These are phyloP conservation scores for Heliopora coerulea DNA, from an alignment of 92 coral and sea anemone species.

Conservation along the genomic window DNA sequence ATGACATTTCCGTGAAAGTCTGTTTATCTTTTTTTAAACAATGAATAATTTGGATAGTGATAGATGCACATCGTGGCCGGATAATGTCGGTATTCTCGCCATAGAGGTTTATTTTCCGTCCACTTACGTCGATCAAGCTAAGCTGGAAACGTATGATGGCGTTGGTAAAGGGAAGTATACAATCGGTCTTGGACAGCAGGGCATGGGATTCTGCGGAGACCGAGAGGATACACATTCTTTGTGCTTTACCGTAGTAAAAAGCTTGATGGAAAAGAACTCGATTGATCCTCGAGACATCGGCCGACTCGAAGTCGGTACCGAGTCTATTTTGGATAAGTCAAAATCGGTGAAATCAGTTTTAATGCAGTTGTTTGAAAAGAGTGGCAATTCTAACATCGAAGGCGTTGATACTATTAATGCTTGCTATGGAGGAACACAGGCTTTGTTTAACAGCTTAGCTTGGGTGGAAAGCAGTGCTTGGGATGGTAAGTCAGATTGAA, in stretches of 20 bases:
- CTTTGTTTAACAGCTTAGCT: slow-evolving; percentile 80
- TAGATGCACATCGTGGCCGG: slow-evolving; percentile 62
- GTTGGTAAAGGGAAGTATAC: slow-evolving; percentile 96
- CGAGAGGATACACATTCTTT: slow-evolving; percentile 93
- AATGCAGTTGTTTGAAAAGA: slow-evolving; percentile 86
- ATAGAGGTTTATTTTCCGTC: slow-evolving; percentile 91
- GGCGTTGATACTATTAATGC: slow-evolving; percentile 94
- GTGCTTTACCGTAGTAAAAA: slow-evolving; percentile 82
- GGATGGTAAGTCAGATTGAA: slow-evolving; percentile 72
- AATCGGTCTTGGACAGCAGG: slow-evolving; percentile 87
- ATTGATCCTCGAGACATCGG: slow-evolving; percentile 76
- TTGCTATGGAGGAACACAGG: slow-evolving; percentile 97
- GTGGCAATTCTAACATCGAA: slow-evolving; percentile 85
- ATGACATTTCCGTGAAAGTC: too few species aligned
- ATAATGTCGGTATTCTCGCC: slow-evolving; percentile 86
- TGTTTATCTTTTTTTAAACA: too few species aligned
- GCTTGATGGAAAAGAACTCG: slow-evolving; percentile 74
- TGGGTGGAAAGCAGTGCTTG: slow-evolving; percentile 99
- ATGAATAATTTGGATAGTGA: not conserved
- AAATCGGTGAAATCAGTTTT: slow-evolving; percentile 94
- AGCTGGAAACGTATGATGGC: slow-evolving; percentile 88
- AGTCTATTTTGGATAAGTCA: slow-evolving; percentile 91
- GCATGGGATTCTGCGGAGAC: slow-evolving; percentile 97
- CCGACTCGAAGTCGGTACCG: slow-evolving; percentile 97
- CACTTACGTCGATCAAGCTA: slow-evolving; percentile 75